These are phyloP conservation scores for Xyrichtys novacula DNA, from an alignment of 2,797 vertebrate species.

Conservation along the genomic window DNA sequence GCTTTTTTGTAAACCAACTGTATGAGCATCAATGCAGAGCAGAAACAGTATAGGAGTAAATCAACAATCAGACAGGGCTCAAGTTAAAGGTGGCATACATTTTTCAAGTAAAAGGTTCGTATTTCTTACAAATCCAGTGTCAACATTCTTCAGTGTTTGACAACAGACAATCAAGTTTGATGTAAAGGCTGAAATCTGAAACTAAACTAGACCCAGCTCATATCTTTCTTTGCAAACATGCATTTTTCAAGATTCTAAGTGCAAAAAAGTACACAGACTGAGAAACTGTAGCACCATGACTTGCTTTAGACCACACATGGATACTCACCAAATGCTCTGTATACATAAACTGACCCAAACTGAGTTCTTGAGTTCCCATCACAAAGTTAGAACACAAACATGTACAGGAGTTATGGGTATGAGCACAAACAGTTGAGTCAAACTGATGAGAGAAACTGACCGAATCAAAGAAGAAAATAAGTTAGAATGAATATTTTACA, in stretches of 20 bases:
- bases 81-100: conserved; percentile 22
- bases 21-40: not conserved
- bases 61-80: conserved; percentile 2
- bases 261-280: conserved; percentile 32
- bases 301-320: conserved; percentile 29
- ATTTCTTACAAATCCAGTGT: conserved; percentile 44
- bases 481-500: conserved; percentile 50
- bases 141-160: conserved; percentile 40
- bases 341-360: conserved; percentile 25
- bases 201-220: conserved; percentile 6
- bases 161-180: not conserved
- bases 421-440: conserved; percentile 22
- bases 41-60: conserved; percentile 9
- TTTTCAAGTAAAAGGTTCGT: conserved; percentile 32
- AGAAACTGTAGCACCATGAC: conserved; percentile 52
- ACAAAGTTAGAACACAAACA: conserved; percentile 16
- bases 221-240: conserved; percentile 22
- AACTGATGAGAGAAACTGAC: conserved; percentile 13
- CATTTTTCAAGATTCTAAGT: conserved; percentile 22
- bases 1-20: conserved; percentile 1
- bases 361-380: not conserved
- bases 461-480: conserved; percentile 50
- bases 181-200: conserved; percentile 3
- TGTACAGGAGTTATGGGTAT: conserved; percentile 3
- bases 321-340: conserved; percentile 7